Evolutionary conservation across 2,113 vertebrate species (phyloP).

Genomic region (Peromyscus polionotus): DNA sequence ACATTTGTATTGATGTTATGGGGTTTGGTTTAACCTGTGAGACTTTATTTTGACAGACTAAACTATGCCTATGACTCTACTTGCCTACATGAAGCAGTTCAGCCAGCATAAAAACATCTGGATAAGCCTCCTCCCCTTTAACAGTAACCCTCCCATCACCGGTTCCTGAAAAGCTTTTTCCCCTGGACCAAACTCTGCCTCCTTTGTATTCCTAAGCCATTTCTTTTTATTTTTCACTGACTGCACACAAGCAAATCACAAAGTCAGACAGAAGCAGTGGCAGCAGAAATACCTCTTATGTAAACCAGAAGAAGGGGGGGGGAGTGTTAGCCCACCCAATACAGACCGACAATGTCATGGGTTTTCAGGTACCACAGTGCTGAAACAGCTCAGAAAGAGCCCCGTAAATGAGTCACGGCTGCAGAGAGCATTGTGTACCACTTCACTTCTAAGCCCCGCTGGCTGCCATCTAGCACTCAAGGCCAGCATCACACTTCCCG

Average conservation of each 20-base stretch:
- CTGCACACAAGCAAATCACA: background rate
- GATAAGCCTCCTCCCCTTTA: background rate
- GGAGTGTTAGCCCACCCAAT: background rate
- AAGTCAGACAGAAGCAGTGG: background rate
- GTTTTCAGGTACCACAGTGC: background rate
- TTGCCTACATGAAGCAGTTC: conserved; percentile 46
- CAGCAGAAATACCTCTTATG: background rate
- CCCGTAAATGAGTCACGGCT: background rate
- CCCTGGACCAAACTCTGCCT: background rate
- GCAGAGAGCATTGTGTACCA: background rate
- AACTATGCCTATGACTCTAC: conserved; percentile 56
- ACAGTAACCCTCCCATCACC: background rate
- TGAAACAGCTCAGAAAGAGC: conserved; percentile 6
- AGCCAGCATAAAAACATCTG: background rate
- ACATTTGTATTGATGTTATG: conserved; percentile 13
- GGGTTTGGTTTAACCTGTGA: conserved; percentile 40
- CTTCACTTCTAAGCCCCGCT: background rate
- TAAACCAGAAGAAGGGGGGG: background rate
- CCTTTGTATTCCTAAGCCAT: conserved; percentile 29
- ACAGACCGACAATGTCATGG: background rate
- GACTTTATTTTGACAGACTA: conserved; percentile 54
- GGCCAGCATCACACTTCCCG: background rate
- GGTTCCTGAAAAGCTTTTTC: conserved; percentile 4
- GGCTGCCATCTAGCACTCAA: background rate
- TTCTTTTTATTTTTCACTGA: conserved; percentile 12